A percentile compares a stretch with the other conserved stretches of the same genome.
phyloP scores from a whole-genome alignment of 2,888 invertebrate genomes.

The Charanyca ferruginea region DNA sequence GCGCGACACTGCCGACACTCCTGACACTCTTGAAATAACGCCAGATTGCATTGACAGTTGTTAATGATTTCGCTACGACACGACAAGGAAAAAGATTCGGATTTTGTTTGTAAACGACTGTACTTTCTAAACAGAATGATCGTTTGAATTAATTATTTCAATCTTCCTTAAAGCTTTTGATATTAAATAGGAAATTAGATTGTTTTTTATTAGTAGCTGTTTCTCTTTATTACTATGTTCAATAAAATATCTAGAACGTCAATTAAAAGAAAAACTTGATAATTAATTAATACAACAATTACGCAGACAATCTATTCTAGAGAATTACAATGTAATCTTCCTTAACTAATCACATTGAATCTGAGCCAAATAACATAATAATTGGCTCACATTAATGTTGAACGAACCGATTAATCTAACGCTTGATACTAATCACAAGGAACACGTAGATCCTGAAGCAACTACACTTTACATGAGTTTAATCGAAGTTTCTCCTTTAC shows the following conservation, averaged over 20 bases:
- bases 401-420: conserved; percentile 38
- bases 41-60: conserved; percentile 61
- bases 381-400: conserved; percentile 41
- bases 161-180: conserved; percentile 6
- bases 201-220: conserved; percentile 3
- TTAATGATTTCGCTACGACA: conserved; percentile 50
- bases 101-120: conserved; percentile 38
- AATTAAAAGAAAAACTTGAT: conserved; percentile 1
- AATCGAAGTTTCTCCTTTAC: conserved; percentile 38
- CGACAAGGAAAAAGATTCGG: conserved; percentile 23
- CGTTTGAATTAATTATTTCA: conserved; percentile 29
- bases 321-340: conserved; percentile 40
- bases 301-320: conserved; percentile 5
- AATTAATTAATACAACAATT: conserved; percentile 36
- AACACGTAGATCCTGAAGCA: conserved; percentile 9
- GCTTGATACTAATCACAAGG: conserved; percentile 33
- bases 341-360: conserved; percentile 25
- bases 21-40: conserved; percentile 29
- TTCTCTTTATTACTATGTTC: background rate
- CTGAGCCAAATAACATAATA: conserved; percentile 25
- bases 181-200: conserved; percentile 6
- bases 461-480: conserved; percentile 34
- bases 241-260: background rate
- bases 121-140: conserved; percentile 19
- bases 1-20: conserved; percentile 28